A percentile compares a stretch with the other conserved stretches of the same genome.
phyloP scores from a whole-genome alignment of 1,140 invertebrate species.

The Drosophila elegans region DNA sequence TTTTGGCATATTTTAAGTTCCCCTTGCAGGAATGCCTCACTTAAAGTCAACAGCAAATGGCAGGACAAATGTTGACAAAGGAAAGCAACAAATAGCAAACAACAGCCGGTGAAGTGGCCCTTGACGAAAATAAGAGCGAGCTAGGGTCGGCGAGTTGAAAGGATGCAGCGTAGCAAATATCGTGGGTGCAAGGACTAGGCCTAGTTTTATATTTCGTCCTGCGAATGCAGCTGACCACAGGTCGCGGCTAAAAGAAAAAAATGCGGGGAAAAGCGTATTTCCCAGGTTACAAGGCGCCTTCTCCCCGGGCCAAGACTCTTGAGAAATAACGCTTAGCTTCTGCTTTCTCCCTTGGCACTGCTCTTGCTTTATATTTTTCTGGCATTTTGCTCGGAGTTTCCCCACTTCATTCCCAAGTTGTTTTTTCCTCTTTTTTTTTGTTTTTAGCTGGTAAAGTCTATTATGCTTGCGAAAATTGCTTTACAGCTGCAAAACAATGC shows the following conservation, averaged over 20 bases:
- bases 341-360: constrained; percentile 17
- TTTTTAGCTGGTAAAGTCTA: constrained; percentile 71
- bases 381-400: constrained; percentile 62
- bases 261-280: constrained; percentile 30
- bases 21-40: constrained; percentile 9
- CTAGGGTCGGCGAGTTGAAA: constrained; percentile 29
- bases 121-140: constrained; percentile 55
- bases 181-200: constrained; percentile 22
- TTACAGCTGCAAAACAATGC: constrained; percentile 79
- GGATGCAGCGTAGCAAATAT: constrained; percentile 47
- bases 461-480: constrained; percentile 80
- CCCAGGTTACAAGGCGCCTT: constrained; percentile 29
- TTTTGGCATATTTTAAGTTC: constrained; percentile 2
- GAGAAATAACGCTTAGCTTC: constrained; percentile 76
- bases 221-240: constrained; percentile 54
- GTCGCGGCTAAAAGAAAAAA: not conserved
- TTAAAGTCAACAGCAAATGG: constrained; percentile 66
- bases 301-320: constrained; percentile 47
- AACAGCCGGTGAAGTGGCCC: constrained; percentile 53
- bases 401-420: constrained; percentile 21
- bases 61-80: constrained; percentile 70
- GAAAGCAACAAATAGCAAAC: constrained; percentile 46
- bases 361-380: constrained; percentile 52
- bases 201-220: constrained; percentile 8
- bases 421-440: constrained; percentile 25